phyloP scores from a whole-genome alignment of 2,113 vertebrate genomes.

The Lophotis ruficrista region DNA sequence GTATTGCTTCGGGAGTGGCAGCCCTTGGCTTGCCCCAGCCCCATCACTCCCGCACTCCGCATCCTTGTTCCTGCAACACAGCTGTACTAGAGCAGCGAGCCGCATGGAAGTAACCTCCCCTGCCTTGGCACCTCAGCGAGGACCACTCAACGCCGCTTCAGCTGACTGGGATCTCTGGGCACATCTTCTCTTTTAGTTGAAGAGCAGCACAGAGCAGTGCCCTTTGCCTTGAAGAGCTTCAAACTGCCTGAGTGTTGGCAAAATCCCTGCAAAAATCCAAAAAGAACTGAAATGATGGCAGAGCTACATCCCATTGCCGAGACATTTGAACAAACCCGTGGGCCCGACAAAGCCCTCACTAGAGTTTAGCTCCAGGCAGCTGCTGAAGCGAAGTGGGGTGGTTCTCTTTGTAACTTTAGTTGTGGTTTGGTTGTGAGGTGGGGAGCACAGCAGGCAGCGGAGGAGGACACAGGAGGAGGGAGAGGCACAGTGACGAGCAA shows the following conservation, averaged over 20 bases:
- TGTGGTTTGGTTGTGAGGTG: not conserved
- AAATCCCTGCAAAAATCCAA: not conserved
- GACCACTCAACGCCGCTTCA: no score
- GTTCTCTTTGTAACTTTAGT: not conserved
- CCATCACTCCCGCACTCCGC: not conserved
- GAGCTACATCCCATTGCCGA: not conserved
- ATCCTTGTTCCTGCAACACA: not conserved
- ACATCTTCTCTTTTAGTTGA: not conserved
- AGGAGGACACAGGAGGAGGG: not conserved
- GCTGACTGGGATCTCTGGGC: not conserved
- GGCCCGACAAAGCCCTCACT: not conserved
- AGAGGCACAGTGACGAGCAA: accelerated
- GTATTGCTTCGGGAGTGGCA: not conserved
- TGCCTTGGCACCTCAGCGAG: not conserved
- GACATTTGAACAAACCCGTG: not conserved
- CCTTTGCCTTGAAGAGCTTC: accelerated
- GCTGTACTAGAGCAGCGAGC: accelerated
- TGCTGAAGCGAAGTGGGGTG: not conserved
- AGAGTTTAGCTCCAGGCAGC: not conserved
- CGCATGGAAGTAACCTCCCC: not conserved
- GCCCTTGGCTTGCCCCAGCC: not conserved
- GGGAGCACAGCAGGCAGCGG: not conserved
- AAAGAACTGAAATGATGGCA: not conserved
- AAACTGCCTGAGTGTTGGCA: no score
- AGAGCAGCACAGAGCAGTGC: not conserved